phyloP scores from a whole-genome alignment of 2,888 invertebrate genomes.

The Tetragnatha montana region DNA sequence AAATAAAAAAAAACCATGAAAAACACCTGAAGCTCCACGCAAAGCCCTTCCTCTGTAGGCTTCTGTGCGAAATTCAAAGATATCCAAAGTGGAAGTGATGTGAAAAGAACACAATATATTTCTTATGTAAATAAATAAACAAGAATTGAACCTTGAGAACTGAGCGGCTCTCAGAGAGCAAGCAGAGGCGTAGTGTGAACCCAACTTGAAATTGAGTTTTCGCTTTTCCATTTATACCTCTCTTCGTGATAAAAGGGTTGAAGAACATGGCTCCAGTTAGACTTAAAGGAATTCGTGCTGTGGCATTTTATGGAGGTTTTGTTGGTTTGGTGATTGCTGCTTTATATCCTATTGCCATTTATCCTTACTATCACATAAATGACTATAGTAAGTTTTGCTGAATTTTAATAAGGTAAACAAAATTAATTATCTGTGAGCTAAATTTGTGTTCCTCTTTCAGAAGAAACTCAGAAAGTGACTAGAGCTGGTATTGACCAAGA shows the following conservation, averaged over 20 bases:
- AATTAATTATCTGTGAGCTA: neutral
- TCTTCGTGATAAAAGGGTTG: neutral
- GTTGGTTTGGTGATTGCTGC: slow-evolving; percentile 79
- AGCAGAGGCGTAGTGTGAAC: no score
- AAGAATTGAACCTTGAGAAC: neutral
- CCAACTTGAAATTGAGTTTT: no score
- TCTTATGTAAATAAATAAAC: neutral
- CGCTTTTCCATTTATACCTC: no score
- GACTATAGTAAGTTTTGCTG: slow-evolving; percentile 80
- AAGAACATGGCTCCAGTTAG: slow-evolving; percentile 9
- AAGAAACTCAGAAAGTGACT: slow-evolving; percentile 77
- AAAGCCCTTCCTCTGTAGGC: no score
- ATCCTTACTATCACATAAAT: slow-evolving; percentile 81
- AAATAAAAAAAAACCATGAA: no score
- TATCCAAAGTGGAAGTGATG: neutral
- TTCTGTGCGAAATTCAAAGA: no score
- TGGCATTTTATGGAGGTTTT: slow-evolving; percentile 78
- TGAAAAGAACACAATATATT: neutral
- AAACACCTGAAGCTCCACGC: no score
- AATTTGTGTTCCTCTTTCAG: slow-evolving; percentile 38
- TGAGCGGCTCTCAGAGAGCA: no score
- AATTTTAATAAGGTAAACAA: no score
- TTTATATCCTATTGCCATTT: slow-evolving; percentile 81
- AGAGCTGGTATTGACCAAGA: slow-evolving; percentile 80
- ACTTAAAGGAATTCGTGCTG: slow-evolving; percentile 77